Conservation (phyloP, 2,888 invertebrate genomes). For the Dasysyrphus tricinctus region DNA sequence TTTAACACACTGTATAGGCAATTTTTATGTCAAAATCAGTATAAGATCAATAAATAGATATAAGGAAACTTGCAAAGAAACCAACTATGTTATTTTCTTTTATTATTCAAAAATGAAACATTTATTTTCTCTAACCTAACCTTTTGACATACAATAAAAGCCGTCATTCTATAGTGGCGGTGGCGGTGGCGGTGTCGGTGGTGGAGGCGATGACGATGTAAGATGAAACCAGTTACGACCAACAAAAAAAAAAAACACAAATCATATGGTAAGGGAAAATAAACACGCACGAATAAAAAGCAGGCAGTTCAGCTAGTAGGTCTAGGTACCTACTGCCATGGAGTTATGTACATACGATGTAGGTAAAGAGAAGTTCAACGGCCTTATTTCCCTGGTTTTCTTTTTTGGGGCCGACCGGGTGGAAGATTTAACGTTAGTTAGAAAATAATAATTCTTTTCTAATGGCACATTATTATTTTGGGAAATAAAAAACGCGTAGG, state of each 20-base stretch:
- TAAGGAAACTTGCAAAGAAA: background rate
- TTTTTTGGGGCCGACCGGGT: slow-evolving; percentile 10
- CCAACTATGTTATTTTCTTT: background rate
- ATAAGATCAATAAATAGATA: background rate
- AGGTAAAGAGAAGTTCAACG: slow-evolving; percentile 44
- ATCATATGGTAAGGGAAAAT: slow-evolving; percentile 45
- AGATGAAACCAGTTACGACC: slow-evolving; percentile 42
- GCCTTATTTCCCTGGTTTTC: slow-evolving; percentile 24
- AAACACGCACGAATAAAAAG: slow-evolving; percentile 31
- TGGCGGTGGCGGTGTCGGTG: background rate
- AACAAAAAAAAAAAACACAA: slow-evolving; percentile 18
- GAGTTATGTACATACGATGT: slow-evolving; percentile 13
- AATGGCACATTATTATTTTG: slow-evolving; percentile 37
- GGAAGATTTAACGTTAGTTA: slow-evolving; percentile 26
- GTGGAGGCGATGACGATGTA: background rate
- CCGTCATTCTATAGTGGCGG: slow-evolving; percentile 10
- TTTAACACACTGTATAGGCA: background rate
- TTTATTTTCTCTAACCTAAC: slow-evolving; percentile 33
- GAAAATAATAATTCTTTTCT: slow-evolving; percentile 32
- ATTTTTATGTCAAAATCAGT: slow-evolving; percentile 6
- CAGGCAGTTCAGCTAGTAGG: slow-evolving; percentile 9
- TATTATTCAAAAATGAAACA: slow-evolving; percentile 22
- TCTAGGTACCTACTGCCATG: slow-evolving; percentile 11
- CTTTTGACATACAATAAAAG: slow-evolving; percentile 26
- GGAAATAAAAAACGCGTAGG: slow-evolving; percentile 9